These are phyloP conservation scores for Trachymyrmex cornetzi DNA, from an alignment of 1,140 invertebrate species.

Conservation along the genomic window DNA sequence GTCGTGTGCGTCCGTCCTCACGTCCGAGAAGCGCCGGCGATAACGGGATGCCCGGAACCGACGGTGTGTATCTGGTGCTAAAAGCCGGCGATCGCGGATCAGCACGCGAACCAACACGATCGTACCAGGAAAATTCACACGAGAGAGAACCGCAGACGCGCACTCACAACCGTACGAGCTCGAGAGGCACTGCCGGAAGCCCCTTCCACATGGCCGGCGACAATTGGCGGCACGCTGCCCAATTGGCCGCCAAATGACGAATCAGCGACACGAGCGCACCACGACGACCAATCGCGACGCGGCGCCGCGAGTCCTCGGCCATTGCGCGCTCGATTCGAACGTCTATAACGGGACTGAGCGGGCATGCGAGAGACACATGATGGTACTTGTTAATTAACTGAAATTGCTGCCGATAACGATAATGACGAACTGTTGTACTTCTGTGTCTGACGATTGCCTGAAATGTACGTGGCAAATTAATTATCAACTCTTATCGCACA, in stretches of 20 bases:
- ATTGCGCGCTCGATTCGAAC: constrained; percentile 38
- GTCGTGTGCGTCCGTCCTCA: not conserved
- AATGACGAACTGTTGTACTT: not conserved
- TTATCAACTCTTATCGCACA: not conserved
- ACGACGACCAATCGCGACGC: constrained; percentile 40
- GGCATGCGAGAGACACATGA: not conserved
- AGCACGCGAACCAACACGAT: not conserved
- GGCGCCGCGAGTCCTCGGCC: constrained; percentile 6
- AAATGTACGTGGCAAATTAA: not conserved
- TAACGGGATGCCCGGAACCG: not conserved
- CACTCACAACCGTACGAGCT: constrained; percentile 67
- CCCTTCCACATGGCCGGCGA: constrained; percentile 56
- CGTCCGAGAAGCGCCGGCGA: constrained; percentile 7
- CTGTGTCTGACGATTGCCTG: not conserved
- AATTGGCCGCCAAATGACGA: constrained; percentile 64
- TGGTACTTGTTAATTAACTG: constrained; percentile 7
- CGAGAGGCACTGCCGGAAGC: constrained; percentile 77
- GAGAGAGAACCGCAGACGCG: constrained; percentile 42
- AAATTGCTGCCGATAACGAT: not conserved
- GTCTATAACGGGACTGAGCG: not conserved
- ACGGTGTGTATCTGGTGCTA: not conserved
- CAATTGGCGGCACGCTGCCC: constrained; percentile 47
- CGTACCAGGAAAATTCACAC: constrained; percentile 19
- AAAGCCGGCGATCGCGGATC: not conserved
- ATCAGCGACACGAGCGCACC: constrained; percentile 34